Percentiles rank a stretch among this genome's conserved stretches.
Evolutionary conservation across 2,113 vertebrate species (phyloP).

Genomic region (Anguilla rostrata): DNA sequence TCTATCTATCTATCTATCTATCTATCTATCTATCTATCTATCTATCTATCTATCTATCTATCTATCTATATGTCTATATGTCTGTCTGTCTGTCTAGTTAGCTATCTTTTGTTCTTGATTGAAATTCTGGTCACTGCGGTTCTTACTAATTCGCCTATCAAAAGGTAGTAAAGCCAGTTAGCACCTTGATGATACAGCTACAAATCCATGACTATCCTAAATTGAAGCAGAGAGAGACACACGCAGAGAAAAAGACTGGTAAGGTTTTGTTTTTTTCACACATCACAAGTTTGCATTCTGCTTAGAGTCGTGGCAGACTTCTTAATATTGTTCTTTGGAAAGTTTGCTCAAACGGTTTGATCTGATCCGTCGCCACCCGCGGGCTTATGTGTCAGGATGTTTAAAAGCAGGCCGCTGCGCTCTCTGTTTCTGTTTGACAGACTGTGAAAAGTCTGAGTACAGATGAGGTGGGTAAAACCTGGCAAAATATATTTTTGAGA

Average conservation of each 20-base stretch:
- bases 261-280: background rate
- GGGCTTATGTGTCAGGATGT: background rate
- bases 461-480: background rate
- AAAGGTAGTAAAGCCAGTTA: background rate
- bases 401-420: background rate
- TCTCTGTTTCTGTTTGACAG: background rate
- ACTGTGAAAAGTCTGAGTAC: background rate
- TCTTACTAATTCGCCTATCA: background rate
- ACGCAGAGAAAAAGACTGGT: background rate
- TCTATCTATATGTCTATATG: too few species aligned
- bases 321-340: too few species aligned
- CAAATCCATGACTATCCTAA: background rate
- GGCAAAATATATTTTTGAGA: background rate
- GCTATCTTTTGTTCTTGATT: too few species aligned
- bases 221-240: background rate
- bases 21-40: too few species aligned
- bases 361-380: background rate
- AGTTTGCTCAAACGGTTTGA: background rate
- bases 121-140: too few species aligned
- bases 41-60: too few species aligned
- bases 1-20: too few species aligned
- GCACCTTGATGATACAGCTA: background rate
- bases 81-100: too few species aligned
- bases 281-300: background rate
- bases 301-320: background rate